Evolutionary conservation across 1,140 invertebrate genomes (phyloP).

Genomic region (Sitophilus oryzae): DNA sequence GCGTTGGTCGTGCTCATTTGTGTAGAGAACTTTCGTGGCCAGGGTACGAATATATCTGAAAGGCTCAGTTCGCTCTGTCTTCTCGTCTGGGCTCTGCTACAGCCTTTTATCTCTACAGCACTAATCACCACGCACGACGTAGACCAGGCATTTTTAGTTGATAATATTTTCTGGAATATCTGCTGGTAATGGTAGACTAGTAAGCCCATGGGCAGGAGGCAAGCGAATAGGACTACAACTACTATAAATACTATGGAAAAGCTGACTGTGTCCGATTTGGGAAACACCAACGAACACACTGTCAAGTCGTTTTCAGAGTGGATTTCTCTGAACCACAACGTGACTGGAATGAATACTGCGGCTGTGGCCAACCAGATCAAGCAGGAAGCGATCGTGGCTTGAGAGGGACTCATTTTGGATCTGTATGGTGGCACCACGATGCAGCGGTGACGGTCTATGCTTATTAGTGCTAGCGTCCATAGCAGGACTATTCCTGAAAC

Average conservation of each 20-base stretch:
- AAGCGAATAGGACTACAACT: slow-evolving; percentile 48
- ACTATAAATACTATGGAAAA: slow-evolving; percentile 52
- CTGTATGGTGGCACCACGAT: slow-evolving; percentile 53
- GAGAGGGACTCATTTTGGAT: slow-evolving; percentile 47
- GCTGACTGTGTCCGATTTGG: slow-evolving; percentile 46
- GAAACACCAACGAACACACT: slow-evolving; percentile 55
- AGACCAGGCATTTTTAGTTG: slow-evolving; percentile 49
- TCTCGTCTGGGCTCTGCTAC: slow-evolving; percentile 32
- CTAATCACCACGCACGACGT: slow-evolving; percentile 47
- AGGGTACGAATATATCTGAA: slow-evolving; percentile 47
- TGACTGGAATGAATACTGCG: slow-evolving; percentile 49
- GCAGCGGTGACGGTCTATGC: slow-evolving; percentile 54
- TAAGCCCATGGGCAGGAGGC: slow-evolving; percentile 52
- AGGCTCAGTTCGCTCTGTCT: slow-evolving; percentile 49
- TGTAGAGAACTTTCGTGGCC: slow-evolving; percentile 46
- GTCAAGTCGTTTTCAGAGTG: slow-evolving; percentile 24
- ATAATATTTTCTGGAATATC: slow-evolving; percentile 53
- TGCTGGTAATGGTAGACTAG: slow-evolving; percentile 54
- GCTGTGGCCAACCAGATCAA: slow-evolving; percentile 49
- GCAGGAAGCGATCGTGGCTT: slow-evolving; percentile 44
- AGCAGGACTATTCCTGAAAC: slow-evolving; percentile 56
- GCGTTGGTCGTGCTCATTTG: slow-evolving; percentile 22
- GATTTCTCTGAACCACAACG: slow-evolving; percentile 50
- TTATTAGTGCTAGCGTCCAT: slow-evolving; percentile 56
- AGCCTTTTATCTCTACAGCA: slow-evolving; percentile 28